Evolutionary conservation across 2,888 invertebrate genomes (phyloP).

Genomic region (Drosophila anceps): DNA sequence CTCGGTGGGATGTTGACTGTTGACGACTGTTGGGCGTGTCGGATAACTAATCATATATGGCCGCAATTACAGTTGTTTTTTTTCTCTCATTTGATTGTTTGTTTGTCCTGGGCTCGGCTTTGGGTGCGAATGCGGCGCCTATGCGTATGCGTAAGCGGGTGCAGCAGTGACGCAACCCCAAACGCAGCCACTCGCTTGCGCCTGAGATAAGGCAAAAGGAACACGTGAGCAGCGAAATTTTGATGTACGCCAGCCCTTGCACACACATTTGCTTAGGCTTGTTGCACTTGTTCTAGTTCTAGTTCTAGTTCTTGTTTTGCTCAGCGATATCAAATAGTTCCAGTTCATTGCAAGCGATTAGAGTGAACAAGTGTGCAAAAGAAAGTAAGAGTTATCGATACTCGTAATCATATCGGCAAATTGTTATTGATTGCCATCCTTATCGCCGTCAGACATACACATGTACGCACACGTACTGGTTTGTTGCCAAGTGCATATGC

Average conservation of each 20-base stretch:
- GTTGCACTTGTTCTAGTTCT: slow-evolving; percentile 13
- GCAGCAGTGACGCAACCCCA: slow-evolving; percentile 55
- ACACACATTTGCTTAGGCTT: background rate
- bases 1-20: background rate
- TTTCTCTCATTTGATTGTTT: background rate
- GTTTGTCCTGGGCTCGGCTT: slow-evolving; percentile 9
- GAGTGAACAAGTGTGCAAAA: slow-evolving; percentile 11
- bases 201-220: slow-evolving; percentile 47
- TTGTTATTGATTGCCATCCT: slow-evolving; percentile 16
- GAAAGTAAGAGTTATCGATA: slow-evolving; percentile 36
- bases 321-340: slow-evolving; percentile 23
- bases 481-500: slow-evolving; percentile 37
- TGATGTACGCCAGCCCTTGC: slow-evolving; percentile 31
- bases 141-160: slow-evolving; percentile 30
- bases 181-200: slow-evolving; percentile 11
- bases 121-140: background rate
- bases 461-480: background rate
- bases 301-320: background rate
- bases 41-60: slow-evolving; percentile 29
- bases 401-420: slow-evolving; percentile 20
- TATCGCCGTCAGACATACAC: slow-evolving; percentile 7
- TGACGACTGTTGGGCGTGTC: slow-evolving; percentile 31
- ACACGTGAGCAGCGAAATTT: slow-evolving; percentile 41
- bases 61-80: slow-evolving; percentile 20
- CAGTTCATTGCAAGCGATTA: slow-evolving; percentile 10